Evolutionary conservation across 1,140 invertebrate species (phyloP).

Genomic region (Tribolium castaneum): DNA sequence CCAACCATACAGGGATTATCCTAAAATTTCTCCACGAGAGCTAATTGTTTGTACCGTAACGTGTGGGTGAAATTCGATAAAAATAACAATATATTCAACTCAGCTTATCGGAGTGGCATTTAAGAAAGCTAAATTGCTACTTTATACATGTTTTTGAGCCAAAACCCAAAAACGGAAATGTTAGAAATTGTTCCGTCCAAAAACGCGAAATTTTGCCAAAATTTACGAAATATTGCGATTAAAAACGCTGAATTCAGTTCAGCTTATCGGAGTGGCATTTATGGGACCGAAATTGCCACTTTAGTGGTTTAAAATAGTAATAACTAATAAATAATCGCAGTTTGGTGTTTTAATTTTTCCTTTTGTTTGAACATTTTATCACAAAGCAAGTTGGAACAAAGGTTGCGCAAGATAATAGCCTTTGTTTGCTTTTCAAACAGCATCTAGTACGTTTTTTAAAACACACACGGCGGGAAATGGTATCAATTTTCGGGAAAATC

Average conservation of each 20-base stretch:
- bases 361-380: constrained; percentile 28
- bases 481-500: neutral
- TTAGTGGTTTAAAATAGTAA: too few species aligned
- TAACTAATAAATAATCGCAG: too few species aligned
- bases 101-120: neutral
- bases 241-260: too few species aligned
- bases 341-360: neutral
- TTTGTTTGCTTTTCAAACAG: constrained; percentile 26
- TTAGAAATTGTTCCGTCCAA: too few species aligned
- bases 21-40: neutral
- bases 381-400: neutral
- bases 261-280: too few species aligned
- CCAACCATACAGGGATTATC: neutral
- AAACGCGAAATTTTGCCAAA: too few species aligned
- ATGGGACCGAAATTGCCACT: too few species aligned
- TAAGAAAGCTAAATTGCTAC: too few species aligned
- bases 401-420: constrained; percentile 15
- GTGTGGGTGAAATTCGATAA: constrained; percentile 20
- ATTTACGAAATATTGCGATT: too few species aligned
- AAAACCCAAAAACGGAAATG: too few species aligned
- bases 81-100: constrained; percentile 1
- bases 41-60: constrained; percentile 2
- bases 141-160: too few species aligned
- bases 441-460: constrained; percentile 3
- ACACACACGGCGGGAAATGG: neutral